A percentile compares a stretch with the other conserved stretches of the same genome.
Conservation (phyloP, 2,113 vertebrate genomes). For the Mormyrus lacerda region DNA sequence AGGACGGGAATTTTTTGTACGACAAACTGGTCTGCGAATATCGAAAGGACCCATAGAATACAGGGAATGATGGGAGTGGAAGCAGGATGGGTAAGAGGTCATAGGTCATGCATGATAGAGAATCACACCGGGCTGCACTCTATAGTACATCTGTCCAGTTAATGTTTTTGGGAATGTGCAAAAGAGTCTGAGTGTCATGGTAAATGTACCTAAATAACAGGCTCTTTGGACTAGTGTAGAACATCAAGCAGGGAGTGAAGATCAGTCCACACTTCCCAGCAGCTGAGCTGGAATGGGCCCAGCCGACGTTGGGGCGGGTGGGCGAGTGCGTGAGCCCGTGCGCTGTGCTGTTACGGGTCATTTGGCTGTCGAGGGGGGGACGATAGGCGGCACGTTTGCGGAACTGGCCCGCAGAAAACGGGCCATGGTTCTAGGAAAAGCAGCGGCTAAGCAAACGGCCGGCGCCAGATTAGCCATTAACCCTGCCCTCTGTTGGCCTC, state of each 20-base stretch:
- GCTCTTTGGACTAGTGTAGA: not conserved
- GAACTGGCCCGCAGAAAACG: not conserved
- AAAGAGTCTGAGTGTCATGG: not conserved
- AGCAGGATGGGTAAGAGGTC: not conserved
- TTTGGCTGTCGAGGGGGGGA: not conserved
- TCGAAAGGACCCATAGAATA: not conserved
- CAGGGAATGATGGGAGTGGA: not conserved
- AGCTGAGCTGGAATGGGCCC: not conserved
- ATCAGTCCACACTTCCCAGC: not conserved
- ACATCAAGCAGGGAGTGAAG: not conserved
- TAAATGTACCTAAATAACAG: not conserved
- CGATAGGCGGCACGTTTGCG: not conserved
- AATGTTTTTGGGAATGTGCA: not conserved
- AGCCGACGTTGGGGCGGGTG: not conserved
- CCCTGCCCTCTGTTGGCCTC: not conserved
- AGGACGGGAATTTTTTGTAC: not conserved
- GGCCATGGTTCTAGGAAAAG: not conserved
- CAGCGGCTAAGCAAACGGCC: not conserved
- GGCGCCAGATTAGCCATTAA: slow-evolving; percentile 14
- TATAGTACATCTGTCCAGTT: not conserved
- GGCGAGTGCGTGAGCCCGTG: not conserved
- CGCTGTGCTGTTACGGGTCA: not conserved
- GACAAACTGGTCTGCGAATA: not conserved
- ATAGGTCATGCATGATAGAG: not conserved
- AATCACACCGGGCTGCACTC: not conserved